Evolutionary conservation across 2,888 invertebrate genomes (phyloP).

Genomic region (Zygaena filipendulae): DNA sequence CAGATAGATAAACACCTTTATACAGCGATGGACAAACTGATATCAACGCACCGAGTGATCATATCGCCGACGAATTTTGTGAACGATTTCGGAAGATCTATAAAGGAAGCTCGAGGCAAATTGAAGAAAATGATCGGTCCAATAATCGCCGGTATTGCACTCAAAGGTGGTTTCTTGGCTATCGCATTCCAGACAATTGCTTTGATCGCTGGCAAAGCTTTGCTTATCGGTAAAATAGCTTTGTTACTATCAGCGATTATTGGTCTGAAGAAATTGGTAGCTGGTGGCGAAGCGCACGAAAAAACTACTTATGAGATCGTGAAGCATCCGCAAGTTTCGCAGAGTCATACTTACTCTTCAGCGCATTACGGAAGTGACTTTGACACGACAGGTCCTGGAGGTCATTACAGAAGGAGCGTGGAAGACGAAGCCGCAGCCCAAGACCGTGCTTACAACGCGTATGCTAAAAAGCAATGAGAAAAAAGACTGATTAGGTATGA

Average conservation of each 20-base stretch:
- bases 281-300: constrained; percentile 73
- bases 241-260: constrained; percentile 81
- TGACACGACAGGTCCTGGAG: constrained; percentile 67
- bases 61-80: constrained; percentile 54
- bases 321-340: constrained; percentile 85
- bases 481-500: constrained; percentile 17
- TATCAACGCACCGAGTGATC: constrained; percentile 70
- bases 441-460: constrained; percentile 71
- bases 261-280: constrained; percentile 82
- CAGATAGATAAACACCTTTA: constrained; percentile 70
- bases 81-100: constrained; percentile 50
- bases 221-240: constrained; percentile 87
- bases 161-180: constrained; percentile 78
- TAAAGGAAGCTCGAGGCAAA: constrained; percentile 68
- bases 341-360: constrained; percentile 80
- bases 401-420: constrained; percentile 69
- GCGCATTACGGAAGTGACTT: constrained; percentile 74
- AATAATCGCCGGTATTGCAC: constrained; percentile 74
- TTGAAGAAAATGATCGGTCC: constrained; percentile 75
- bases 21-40: constrained; percentile 65
- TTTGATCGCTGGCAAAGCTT: constrained; percentile 81
- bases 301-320: constrained; percentile 88
- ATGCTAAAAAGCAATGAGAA: constrained; percentile 46
- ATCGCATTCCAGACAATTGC: constrained; percentile 81
- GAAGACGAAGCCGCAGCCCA: constrained; percentile 71